These are phyloP conservation scores for Typhlomys cinereus DNA, from an alignment of 2,113 vertebrate genomes.

Conservation along the genomic window DNA sequence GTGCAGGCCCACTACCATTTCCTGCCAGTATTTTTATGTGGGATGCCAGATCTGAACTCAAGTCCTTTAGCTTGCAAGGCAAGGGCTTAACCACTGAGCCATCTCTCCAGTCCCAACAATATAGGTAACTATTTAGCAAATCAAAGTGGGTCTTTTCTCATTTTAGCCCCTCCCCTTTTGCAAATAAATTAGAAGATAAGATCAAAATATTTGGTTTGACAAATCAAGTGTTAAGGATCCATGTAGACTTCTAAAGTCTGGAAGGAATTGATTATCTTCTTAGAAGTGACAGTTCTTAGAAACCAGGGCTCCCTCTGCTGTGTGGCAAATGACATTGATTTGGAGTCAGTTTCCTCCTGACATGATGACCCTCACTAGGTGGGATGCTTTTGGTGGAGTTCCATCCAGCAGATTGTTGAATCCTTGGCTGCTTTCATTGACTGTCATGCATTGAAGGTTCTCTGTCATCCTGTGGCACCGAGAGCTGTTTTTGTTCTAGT, in stretches of 20 bases:
- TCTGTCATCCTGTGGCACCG: not conserved
- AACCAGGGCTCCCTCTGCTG: not conserved
- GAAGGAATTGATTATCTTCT: too few species aligned
- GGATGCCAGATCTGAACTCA: too few species aligned
- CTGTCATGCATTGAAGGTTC: not conserved
- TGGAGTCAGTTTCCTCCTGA: conserved; percentile 13
- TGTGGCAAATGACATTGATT: not conserved
- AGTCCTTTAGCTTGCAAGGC: too few species aligned
- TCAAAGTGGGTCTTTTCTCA: not conserved
- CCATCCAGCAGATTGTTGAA: not conserved
- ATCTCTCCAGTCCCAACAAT: not conserved
- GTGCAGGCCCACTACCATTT: too few species aligned
- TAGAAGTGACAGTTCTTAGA: not conserved
- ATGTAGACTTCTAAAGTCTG: not conserved
- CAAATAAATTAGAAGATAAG: conserved; percentile 34
- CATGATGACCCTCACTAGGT: not conserved
- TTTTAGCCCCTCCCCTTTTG: not conserved
- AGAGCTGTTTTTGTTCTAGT: conserved; percentile 20
- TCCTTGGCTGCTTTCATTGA: not conserved
- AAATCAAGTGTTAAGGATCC: not conserved
- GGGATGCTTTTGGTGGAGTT: not conserved
- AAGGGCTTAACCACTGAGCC: too few species aligned
- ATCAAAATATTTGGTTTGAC: not conserved
- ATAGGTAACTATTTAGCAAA: not conserved
- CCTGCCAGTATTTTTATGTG: too few species aligned